Evolutionary conservation across 1,140 invertebrate species (phyloP).

Genomic region (Scaptomyza graminum): DNA sequence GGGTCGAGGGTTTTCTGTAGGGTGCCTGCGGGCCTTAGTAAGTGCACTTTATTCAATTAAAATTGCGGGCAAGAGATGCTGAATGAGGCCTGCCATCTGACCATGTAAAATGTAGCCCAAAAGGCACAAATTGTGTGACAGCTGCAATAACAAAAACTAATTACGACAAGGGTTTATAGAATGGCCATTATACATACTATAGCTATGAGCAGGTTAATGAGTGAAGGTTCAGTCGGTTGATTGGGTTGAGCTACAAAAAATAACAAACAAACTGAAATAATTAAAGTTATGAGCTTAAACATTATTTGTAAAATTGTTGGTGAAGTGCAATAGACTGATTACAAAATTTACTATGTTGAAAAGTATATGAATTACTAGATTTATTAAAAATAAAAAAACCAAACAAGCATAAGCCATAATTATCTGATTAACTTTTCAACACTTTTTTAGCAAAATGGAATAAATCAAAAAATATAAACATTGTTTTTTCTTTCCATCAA

Average conservation of each 20-base stretch:
- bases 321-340: constrained; percentile 1
- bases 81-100: background rate
- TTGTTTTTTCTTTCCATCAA: too few species aligned
- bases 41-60: constrained; percentile 81
- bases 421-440: too few species aligned
- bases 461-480: too few species aligned
- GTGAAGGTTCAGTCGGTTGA: constrained; percentile 20
- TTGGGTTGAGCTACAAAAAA: constrained; percentile 45
- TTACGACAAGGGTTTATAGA: constrained; percentile 47
- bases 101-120: constrained; percentile 67
- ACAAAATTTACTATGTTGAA: background rate
- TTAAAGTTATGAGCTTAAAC: constrained; percentile 26
- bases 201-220: constrained; percentile 44
- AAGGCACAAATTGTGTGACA: constrained; percentile 69
- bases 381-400: too few species aligned
- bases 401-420: too few species aligned
- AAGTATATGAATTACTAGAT: background rate
- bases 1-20: constrained; percentile 12
- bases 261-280: constrained; percentile 36
- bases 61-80: constrained; percentile 46
- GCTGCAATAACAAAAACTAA: constrained; percentile 64
- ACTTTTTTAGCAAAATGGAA: too few species aligned
- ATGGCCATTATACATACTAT: background rate
- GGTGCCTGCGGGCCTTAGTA: constrained; percentile 31
- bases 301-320: constrained; percentile 2